Percentiles rank a stretch among this genome's conserved stretches.
phyloP scores from a whole-genome alignment of 92 coral and sea anemone genomes.

The Siderastrea radians region DNA sequence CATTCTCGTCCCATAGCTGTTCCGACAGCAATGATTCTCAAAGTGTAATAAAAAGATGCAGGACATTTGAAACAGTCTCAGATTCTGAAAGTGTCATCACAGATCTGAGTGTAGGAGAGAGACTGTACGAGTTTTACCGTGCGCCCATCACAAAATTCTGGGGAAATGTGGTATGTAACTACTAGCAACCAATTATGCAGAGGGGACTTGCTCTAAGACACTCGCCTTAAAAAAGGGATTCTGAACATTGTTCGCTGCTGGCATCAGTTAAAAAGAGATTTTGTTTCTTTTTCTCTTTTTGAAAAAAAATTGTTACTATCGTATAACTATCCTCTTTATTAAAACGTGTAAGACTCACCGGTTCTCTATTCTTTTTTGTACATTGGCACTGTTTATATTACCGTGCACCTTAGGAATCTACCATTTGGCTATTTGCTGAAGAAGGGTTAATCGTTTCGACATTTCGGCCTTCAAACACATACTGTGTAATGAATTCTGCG shows the following conservation, averaged over 20 bases:
- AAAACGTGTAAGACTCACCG: no score
- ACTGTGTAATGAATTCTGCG: no score
- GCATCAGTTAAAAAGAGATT: neutral
- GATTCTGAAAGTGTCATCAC: neutral
- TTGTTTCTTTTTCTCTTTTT: neutral
- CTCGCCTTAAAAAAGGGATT: neutral
- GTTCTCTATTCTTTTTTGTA: no score
- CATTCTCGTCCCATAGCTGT: conserved; percentile 28
- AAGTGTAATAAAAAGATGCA: conserved; percentile 3
- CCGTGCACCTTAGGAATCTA: no score
- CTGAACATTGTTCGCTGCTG: neutral
- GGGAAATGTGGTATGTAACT: conserved; percentile 80
- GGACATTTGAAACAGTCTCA: neutral
- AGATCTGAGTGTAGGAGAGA: conserved; percentile 39
- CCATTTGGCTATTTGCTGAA: no score
- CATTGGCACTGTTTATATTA: no score
- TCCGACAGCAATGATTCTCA: conserved; percentile 38
- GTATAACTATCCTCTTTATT: no score
- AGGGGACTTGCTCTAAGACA: neutral
- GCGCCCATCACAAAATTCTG: conserved; percentile 93
- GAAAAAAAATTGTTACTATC: neutral
- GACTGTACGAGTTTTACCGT: conserved; percentile 77
- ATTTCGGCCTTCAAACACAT: no score
- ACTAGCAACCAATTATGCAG: neutral
- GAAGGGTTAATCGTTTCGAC: no score